Percentiles rank a stretch among this genome's conserved stretches.
Evolutionary conservation across 2,113 vertebrate species (phyloP).

Genomic region (Tragelaphus imberbis): DNA sequence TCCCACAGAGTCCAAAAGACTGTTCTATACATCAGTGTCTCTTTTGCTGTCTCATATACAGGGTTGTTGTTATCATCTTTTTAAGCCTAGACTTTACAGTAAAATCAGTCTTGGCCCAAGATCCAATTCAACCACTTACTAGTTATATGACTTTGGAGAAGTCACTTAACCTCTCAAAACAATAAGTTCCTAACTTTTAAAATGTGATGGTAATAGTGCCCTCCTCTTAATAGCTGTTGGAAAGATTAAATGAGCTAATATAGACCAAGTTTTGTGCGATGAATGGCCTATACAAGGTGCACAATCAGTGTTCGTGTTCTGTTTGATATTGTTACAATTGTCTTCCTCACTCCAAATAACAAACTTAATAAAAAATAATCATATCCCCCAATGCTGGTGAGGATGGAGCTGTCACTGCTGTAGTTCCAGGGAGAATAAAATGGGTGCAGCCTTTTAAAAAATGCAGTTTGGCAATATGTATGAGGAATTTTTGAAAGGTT

Average conservation of each 20-base stretch:
- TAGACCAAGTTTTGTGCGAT: not conserved
- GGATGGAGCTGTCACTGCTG: not conserved
- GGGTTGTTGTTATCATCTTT: not conserved
- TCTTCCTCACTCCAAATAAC: not conserved
- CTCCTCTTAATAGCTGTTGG: not conserved
- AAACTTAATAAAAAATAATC: not conserved
- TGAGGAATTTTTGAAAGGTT: not conserved
- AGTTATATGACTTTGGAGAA: not conserved
- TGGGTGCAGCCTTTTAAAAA: not conserved
- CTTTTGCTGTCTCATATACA: no score
- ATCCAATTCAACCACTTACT: not conserved
- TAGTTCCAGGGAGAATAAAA: not conserved
- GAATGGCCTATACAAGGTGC: not conserved
- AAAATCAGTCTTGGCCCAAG: not conserved
- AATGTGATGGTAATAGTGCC: not conserved
- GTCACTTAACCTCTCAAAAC: not conserved
- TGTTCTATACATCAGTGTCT: no score
- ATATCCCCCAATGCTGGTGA: not conserved
- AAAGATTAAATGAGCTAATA: not conserved
- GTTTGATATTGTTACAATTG: not conserved
- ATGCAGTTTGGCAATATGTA: not conserved
- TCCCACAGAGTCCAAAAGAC: no score
- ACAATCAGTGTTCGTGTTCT: not conserved
- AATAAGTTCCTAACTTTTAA: not conserved
- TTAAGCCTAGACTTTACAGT: not conserved